Percentiles rank a stretch among this genome's conserved stretches.
Conservation (phyloP, 2,797 vertebrate species). For the Melanotaenia maccullochi region DNA sequence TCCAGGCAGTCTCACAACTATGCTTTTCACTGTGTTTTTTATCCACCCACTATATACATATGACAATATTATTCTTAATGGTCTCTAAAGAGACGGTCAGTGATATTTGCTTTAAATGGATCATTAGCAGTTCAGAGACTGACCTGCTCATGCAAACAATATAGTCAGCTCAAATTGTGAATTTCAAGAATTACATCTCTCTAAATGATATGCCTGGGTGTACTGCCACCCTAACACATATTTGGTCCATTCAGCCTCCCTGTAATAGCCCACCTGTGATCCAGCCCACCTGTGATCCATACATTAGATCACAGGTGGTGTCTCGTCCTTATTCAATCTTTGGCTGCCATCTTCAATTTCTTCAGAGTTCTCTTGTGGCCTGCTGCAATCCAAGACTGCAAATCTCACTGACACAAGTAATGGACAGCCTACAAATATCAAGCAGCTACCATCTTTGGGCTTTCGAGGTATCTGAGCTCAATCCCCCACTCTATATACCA, state of each 20-base stretch:
- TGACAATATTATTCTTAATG: conserved; percentile 28
- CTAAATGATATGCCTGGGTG: background rate
- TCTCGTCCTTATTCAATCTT: conserved; percentile 12
- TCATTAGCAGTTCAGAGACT: conserved; percentile 36
- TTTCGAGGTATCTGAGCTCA: conserved; percentile 23
- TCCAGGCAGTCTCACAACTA: background rate
- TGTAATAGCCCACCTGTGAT: background rate
- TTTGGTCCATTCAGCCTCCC: background rate
- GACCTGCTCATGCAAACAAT: conserved; percentile 23
- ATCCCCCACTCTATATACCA: conserved; percentile 3
- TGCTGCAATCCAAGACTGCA: conserved; percentile 30
- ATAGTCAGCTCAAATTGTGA: conserved; percentile 28
- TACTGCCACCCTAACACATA: background rate
- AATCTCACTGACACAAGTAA: conserved; percentile 35
- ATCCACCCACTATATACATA: conserved; percentile 13
- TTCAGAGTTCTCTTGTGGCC: conserved; percentile 21
- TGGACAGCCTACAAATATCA: conserved; percentile 18
- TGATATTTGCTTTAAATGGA: conserved; percentile 24
- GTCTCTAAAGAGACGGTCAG: conserved; percentile 37
- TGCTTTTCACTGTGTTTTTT: background rate
- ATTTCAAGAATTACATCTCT: conserved; percentile 12
- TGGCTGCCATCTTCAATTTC: conserved; percentile 35
- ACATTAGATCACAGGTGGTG: background rate
- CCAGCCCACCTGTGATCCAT: background rate
- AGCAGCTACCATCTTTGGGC: conserved; percentile 18